Evolutionary conservation across 2,113 vertebrate species (phyloP).

Genomic region (Rhabdomys dilectus): DNA sequence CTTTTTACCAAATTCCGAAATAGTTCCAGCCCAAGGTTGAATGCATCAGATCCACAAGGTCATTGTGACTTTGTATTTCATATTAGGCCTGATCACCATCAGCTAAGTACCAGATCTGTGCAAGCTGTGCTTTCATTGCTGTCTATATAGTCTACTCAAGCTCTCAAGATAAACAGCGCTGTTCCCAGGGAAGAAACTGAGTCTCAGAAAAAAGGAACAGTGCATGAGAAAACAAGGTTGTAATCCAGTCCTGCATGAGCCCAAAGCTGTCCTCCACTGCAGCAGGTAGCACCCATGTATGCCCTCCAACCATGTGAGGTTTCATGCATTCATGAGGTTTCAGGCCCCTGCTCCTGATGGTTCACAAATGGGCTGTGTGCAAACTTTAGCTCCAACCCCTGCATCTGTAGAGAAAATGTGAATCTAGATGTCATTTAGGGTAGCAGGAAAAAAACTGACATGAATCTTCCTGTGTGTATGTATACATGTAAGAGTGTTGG

Average conservation of each 20-base stretch:
- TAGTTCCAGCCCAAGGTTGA: not conserved
- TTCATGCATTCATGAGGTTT: not conserved
- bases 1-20: constrained; percentile 38
- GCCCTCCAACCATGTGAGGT: not conserved
- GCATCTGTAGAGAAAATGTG: not conserved
- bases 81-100: not conserved
- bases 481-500: no score
- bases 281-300: not conserved
- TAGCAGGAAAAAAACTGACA: not conserved
- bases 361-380: not conserved
- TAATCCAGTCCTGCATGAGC: not conserved
- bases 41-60: not conserved
- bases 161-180: no score
- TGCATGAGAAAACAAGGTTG: not conserved
- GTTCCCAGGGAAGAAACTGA: not conserved
- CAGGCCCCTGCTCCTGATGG: not conserved
- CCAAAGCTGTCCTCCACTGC: not conserved
- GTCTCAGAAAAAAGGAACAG: not conserved
- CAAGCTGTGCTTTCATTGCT: fast-evolving
- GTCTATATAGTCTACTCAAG: not conserved
- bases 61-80: not conserved
- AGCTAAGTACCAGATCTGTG: not conserved
- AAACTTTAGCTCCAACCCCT: no score
- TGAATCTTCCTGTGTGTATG: not conserved
- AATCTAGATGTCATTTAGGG: not conserved